These are phyloP conservation scores for Tinea semifulvella DNA, from an alignment of 2,888 invertebrate species.

Conservation along the genomic window DNA sequence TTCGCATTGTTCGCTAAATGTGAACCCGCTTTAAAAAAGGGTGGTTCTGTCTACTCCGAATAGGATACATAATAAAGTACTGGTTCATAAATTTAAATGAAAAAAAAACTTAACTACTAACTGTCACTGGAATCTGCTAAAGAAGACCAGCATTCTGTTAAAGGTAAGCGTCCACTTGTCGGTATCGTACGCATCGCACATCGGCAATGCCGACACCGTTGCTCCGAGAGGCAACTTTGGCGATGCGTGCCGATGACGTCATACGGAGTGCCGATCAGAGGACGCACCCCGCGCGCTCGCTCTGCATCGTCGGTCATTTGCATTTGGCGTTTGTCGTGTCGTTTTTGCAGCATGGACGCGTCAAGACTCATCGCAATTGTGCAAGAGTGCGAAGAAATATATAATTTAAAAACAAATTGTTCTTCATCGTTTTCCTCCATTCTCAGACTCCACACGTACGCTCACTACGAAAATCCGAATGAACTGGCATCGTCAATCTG, in stretches of 20 bases:
- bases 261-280: slow-evolving; percentile 27
- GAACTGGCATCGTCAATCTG: slow-evolving; percentile 14
- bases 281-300: slow-evolving; percentile 34
- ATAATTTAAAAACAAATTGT: slow-evolving; percentile 14
- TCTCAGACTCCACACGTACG: slow-evolving; percentile 10
- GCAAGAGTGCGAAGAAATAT: slow-evolving; percentile 11
- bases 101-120: too few relatives aligned
- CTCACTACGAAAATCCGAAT: slow-evolving; percentile 15
- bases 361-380: slow-evolving; percentile 7
- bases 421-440: slow-evolving; percentile 16
- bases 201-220: slow-evolving; percentile 19
- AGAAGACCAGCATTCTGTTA: too few relatives aligned
- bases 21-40: too few relatives aligned
- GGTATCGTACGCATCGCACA: slow-evolving; percentile 15
- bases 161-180: slow-evolving; percentile 1
- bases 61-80: too few relatives aligned
- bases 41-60: too few relatives aligned
- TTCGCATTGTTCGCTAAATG: too few relatives aligned
- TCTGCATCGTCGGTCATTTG: slow-evolving; percentile 57
- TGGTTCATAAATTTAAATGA: too few relatives aligned
- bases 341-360: slow-evolving; percentile 11
- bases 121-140: too few relatives aligned
- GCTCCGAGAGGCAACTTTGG: slow-evolving; percentile 20
- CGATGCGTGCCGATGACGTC: slow-evolving; percentile 22
- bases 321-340: slow-evolving; percentile 16